A percentile compares a stretch with the other conserved stretches of the same genome.
These are phyloP conservation scores for Conus canariensis DNA, from an alignment of 2,888 invertebrate genomes.

Conservation along the genomic window DNA sequence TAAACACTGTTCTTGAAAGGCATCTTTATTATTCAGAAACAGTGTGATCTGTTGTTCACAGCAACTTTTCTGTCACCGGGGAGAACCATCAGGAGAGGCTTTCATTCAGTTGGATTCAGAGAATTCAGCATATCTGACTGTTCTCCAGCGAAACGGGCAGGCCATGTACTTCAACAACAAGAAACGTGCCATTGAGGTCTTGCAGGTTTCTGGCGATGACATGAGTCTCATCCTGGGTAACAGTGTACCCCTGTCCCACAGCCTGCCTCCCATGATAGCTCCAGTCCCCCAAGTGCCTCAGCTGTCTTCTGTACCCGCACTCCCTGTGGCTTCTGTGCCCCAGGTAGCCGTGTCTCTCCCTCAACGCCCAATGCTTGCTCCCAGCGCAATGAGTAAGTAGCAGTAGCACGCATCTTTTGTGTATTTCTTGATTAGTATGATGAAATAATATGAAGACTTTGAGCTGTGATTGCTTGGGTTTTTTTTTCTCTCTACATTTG, in stretches of 20 bases:
- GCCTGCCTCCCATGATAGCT: slow-evolving; percentile 43
- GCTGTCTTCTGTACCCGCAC: background rate
- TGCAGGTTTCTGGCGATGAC: slow-evolving; percentile 99
- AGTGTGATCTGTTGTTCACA: too few relatives aligned
- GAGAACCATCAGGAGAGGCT: slow-evolving; percentile 99
- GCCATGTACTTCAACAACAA: slow-evolving; percentile 86
- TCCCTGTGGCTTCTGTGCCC: slow-evolving; percentile 33
- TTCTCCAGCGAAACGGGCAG: slow-evolving; percentile 95
- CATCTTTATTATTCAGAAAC: too few relatives aligned
- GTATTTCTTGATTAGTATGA: too few relatives aligned
- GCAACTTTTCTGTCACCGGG: slow-evolving; percentile 82
- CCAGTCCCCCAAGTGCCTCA: background rate
- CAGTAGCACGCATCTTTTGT: background rate
- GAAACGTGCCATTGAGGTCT: slow-evolving; percentile 93
- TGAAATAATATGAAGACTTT: too few relatives aligned
- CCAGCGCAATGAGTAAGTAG: slow-evolving; percentile 53
- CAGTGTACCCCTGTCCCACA: slow-evolving; percentile 49
- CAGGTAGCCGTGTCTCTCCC: slow-evolving; percentile 42
- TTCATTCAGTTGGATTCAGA: slow-evolving; percentile 99
- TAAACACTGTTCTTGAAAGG: too few relatives aligned
- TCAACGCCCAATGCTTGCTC: slow-evolving; percentile 59
- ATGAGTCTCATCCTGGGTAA: slow-evolving; percentile 98
- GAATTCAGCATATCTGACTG: slow-evolving; percentile 92
- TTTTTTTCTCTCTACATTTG: too few relatives aligned
- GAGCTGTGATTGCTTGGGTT: too few relatives aligned